Evolutionary conservation across 1,140 invertebrate species (phyloP), one percentile per base, ranked within the genome.

Genomic region (Orussus abietinus): DNA sequence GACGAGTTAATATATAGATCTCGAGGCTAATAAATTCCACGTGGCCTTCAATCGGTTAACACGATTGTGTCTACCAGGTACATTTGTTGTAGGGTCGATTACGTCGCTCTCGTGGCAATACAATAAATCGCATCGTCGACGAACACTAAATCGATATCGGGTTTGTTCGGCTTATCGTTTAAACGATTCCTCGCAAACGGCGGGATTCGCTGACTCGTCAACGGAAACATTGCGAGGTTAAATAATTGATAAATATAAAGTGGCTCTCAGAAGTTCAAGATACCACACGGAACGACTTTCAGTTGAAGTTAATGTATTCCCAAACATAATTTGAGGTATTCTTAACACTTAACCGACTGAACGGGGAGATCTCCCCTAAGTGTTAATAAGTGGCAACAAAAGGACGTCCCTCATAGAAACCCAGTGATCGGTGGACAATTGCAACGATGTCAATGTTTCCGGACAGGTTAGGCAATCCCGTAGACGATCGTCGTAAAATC

Each of bases 21-120:
- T n/a, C n/a, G n/a, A n/a, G n/a, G 20, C 13, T 25, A 51, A 38
- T 60, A 52, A 59, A 62, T 66, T 66, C 56, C 57, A 55, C 53
- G 49, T 55, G 56, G 55, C 60, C 58, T 48, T 53, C 52, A 58
- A 54, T 59, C 58, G 53, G 49, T 50, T 53, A 53, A 57, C 46
- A 55, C 58, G 52, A 63, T 62, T 57, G 58, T 55, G 47, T 63
- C 63, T 66, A 64, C 65, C 64, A 68, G 65, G 64, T 68, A 68
- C 65, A 62, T 65, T 53, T n/a, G 62, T 68, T 65, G 59, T 51
- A 64, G 56, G 56, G 51, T 60, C 32, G 34, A n/a, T 59, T 59
- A 50, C 32, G 53, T 45, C 42, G 57, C 47, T 26, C 34, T 45
- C 40, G 53, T 51, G 47, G 43, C 12, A 32, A 30, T 43, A 38